Evolutionary conservation across 2,888 invertebrate species (phyloP), one percentile per base, ranked within the genome.

Genomic region (Micropterix aruncella): DNA sequence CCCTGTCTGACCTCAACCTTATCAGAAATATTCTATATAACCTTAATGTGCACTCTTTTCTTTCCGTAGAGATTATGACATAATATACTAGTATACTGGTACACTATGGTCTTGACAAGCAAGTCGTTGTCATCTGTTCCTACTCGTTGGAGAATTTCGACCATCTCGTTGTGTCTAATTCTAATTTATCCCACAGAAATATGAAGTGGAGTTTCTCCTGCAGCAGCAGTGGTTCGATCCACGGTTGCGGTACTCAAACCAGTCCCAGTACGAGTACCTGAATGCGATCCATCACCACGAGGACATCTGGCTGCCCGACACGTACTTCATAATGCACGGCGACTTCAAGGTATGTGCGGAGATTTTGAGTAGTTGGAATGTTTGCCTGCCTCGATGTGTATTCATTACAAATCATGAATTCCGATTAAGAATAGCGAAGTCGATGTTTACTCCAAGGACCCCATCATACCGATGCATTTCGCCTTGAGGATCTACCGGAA

Each of bases 251-350:
- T 91, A 91, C 70, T 85, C 86, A 58, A 91, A 91, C 68, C 84
- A 84, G 63, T 88, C 87, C 54, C 79, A 81, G 58, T 88, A 86
- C 74, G 85, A 86, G 59, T 91, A 81, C 67, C 74, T 93, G 56
- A 93, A 93, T 70, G 93, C 90, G 52, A 85, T 93, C 58, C 91
- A 91, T 65, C 92, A 93, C 64, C 85, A 90, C 74, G 83, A 87
- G 61, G 82, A 88, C 60, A 85, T 92, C 61, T 92, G 91, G 92
- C 75, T 91, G 57, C 92, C 93, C 50, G 93, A 93, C 71, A 92
- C 91, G 46, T 92, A 92, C 66, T 93, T 93, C 72, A 91, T 92
- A 64, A 92, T 92, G 86, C 92, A 93, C 68, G 93, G 93, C 51
- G 92, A 93, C 70, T 93, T 92, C 70, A 91, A 92, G 66, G 70